Conservation (phyloP, 2,797 vertebrate genomes). For the Epinephelus malabaricus region DNA sequence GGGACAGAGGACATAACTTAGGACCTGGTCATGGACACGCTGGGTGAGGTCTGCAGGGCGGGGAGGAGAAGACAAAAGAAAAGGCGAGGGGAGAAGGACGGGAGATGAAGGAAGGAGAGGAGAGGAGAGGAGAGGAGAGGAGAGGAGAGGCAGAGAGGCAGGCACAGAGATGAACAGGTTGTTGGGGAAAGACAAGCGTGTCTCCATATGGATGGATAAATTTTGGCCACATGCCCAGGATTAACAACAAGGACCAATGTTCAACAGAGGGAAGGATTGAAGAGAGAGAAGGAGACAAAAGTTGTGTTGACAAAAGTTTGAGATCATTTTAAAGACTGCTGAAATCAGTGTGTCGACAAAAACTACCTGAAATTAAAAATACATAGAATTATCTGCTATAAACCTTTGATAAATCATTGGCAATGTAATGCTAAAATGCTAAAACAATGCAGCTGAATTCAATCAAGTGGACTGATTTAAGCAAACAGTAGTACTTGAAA, state of each 20-base stretch:
- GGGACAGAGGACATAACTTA: slow-evolving; percentile 99
- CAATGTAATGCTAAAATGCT: too few species aligned
- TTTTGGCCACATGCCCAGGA: slow-evolving; percentile 65
- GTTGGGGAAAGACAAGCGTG: slow-evolving; percentile 33
- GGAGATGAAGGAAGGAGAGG: background rate
- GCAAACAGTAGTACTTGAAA: slow-evolving; percentile 1
- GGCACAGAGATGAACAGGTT: slow-evolving; percentile 45
- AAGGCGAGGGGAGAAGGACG: background rate
- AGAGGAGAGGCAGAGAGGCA: slow-evolving; percentile 30
- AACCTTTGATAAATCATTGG: too few species aligned
- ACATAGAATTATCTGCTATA: background rate
- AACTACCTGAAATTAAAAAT: background rate
- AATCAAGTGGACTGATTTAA: background rate
- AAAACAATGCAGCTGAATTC: too few species aligned
- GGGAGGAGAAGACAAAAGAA: slow-evolving; percentile 23
- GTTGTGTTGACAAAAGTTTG: slow-evolving; percentile 10
- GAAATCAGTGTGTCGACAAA: background rate
- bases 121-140: background rate
- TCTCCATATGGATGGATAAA: slow-evolving; percentile 52
- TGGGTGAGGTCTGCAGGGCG: slow-evolving; percentile 93
- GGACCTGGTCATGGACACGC: slow-evolving; percentile 94
- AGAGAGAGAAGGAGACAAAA: slow-evolving; percentile 42
- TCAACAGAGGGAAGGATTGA: slow-evolving; percentile 49
- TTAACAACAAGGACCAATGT: slow-evolving; percentile 50
- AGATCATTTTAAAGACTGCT: slow-evolving; percentile 1